These are phyloP conservation scores for Rotaria socialis DNA, from an alignment of 2,888 invertebrate species.

Conservation along the genomic window DNA sequence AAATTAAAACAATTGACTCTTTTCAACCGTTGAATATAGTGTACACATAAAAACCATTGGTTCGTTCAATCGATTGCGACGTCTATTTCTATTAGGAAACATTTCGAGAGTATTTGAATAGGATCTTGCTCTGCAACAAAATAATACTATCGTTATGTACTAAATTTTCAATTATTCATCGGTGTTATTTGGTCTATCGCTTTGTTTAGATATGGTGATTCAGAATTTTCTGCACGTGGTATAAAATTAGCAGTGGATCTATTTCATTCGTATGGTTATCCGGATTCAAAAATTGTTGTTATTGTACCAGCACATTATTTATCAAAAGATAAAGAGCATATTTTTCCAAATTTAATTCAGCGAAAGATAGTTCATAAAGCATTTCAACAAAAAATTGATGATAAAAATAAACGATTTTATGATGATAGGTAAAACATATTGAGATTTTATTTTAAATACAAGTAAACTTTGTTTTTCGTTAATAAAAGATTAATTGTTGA, in stretches of 20 bases:
- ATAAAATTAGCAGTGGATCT: slow-evolving; percentile 19
- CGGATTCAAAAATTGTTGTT: slow-evolving; percentile 13
- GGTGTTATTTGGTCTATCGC: too few relatives aligned
- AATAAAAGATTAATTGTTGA: slow-evolving; percentile 13
- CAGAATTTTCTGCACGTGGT: slow-evolving; percentile 17
- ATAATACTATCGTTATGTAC: too few relatives aligned
- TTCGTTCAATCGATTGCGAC: too few relatives aligned
- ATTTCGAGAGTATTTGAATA: too few relatives aligned
- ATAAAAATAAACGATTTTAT: slow-evolving; percentile 10
- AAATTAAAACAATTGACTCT: too few relatives aligned
- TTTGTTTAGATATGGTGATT: not conserved
- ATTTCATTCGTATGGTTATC: slow-evolving; percentile 20
- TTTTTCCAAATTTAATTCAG: not conserved
- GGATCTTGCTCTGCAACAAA: too few relatives aligned
- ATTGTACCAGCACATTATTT: slow-evolving; percentile 33
- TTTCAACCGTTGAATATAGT: too few relatives aligned
- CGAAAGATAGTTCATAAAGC: slow-evolving; percentile 20
- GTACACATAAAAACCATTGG: too few relatives aligned
- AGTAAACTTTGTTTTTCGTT: not conserved
- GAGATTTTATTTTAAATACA: not conserved
- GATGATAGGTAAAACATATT: not conserved
- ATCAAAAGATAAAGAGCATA: not conserved
- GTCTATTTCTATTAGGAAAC: too few relatives aligned
- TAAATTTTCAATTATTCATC: too few relatives aligned
- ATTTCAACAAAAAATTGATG: slow-evolving; percentile 20